Percentiles rank a stretch among this genome's conserved stretches.
These are phyloP conservation scores for Hirtodrosophila duncani DNA, from an alignment of 2,888 invertebrate species.

Conservation along the genomic window DNA sequence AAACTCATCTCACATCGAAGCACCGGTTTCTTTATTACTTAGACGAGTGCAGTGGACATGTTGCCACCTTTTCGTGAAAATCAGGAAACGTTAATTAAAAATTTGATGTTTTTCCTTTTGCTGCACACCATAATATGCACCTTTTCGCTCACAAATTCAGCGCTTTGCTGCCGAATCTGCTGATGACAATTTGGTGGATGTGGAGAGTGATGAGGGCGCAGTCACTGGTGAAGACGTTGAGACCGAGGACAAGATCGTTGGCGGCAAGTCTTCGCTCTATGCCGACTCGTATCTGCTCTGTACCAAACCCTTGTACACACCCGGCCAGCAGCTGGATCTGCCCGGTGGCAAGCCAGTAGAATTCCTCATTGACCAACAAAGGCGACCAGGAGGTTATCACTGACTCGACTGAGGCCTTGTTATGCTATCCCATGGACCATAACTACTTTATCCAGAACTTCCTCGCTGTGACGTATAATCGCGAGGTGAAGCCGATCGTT, in stretches of 20 bases:
- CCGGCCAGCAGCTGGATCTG: constrained; percentile 83
- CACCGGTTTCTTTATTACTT: no score
- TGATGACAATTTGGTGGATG: constrained; percentile 83
- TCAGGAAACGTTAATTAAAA: constrained; percentile 26
- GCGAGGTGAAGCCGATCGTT: constrained; percentile 91
- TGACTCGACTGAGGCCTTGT: constrained; percentile 96
- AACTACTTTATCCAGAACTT: constrained; percentile 99
- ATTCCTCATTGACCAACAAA: constrained; percentile 96
- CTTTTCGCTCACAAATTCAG: constrained; percentile 81
- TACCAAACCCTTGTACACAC: constrained; percentile 84
- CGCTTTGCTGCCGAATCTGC: constrained; percentile 78
- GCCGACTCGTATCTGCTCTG: constrained; percentile 95
- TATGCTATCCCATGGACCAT: constrained; percentile 99
- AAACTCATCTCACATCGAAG: no score
- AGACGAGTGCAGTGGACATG: constrained; percentile 35
- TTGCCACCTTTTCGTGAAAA: constrained; percentile 10
- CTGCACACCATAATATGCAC: constrained; percentile 86
- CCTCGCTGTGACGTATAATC: constrained; percentile 92
- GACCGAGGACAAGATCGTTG: constrained; percentile 80
- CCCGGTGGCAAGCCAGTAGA: constrained; percentile 93
- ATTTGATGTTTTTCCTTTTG: constrained; percentile 85
- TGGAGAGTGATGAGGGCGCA: constrained; percentile 74
- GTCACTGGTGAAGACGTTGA: constrained; percentile 79
- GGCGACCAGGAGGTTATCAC: constrained; percentile 94
- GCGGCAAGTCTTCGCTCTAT: constrained; percentile 86